A percentile compares a stretch with the other conserved stretches of the same genome.
These are phyloP conservation scores for Hydrophis major DNA, from an alignment of 2,797 vertebrate species.

Conservation along the genomic window DNA sequence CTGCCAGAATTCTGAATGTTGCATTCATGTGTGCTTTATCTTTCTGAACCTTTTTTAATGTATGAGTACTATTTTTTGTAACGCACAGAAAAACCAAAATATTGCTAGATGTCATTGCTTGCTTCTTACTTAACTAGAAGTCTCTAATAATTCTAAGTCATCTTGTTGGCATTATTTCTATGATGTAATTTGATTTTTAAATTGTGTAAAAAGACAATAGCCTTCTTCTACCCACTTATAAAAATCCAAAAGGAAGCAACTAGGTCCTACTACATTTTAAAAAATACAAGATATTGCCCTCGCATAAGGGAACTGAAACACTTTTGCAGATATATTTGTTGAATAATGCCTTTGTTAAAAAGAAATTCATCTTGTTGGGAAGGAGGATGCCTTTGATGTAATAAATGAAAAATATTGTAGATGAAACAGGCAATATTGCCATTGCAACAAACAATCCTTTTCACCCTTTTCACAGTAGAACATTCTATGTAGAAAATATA, in stretches of 20 bases:
- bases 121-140: conserved; percentile 56
- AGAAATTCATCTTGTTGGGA: neutral
- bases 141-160: conserved; percentile 5
- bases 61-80: conserved; percentile 75
- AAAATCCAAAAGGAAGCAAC: conserved; percentile 43
- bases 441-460: neutral
- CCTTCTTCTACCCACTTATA: conserved; percentile 38
- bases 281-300: conserved; percentile 42
- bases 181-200: conserved; percentile 66
- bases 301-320: conserved; percentile 28
- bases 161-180: conserved; percentile 53
- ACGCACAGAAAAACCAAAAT: conserved; percentile 62
- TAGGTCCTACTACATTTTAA: conserved; percentile 26
- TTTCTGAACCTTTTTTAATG: conserved; percentile 68
- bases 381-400: neutral
- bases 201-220: conserved; percentile 24
- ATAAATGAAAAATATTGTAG: neutral
- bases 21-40: conserved; percentile 68
- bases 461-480: neutral
- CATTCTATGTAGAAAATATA: neutral
- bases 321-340: conserved; percentile 14
- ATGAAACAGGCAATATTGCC: conserved; percentile 20
- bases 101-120: conserved; percentile 65
- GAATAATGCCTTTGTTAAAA: conserved; percentile 9
- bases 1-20: conserved; percentile 68